These are phyloP conservation scores for Drosophila leontia DNA, from an alignment of 1,140 invertebrate species.

Conservation along the genomic window DNA sequence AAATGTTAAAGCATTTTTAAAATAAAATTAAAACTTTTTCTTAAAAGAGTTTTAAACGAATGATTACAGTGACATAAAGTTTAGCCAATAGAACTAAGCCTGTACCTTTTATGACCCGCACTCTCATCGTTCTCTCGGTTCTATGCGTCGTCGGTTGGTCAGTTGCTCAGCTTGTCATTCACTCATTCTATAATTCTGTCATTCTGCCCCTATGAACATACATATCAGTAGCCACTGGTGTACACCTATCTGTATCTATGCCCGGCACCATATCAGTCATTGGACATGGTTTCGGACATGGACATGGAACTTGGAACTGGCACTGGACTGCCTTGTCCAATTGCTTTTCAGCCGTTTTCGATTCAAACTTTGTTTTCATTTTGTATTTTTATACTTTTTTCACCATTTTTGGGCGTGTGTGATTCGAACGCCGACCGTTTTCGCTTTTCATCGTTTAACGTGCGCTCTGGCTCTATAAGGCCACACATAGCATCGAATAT, in stretches of 20 bases:
- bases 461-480: slow-evolving; percentile 40
- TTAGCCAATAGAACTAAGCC: background rate
- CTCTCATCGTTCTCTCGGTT: slow-evolving; percentile 35
- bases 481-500: slow-evolving; percentile 61
- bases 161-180: slow-evolving; percentile 21
- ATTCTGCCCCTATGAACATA: slow-evolving; percentile 11
- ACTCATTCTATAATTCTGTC: slow-evolving; percentile 27
- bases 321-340: slow-evolving; percentile 75
- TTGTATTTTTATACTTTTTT: slow-evolving; percentile 55
- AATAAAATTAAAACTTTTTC: no score
- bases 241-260: slow-evolving; percentile 48
- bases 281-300: slow-evolving; percentile 53
- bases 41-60: no score
- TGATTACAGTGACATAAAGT: background rate
- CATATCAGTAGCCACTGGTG: slow-evolving; percentile 14
- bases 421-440: slow-evolving; percentile 47
- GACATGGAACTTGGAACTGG: slow-evolving; percentile 40
- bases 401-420: slow-evolving; percentile 79
- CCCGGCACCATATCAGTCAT: slow-evolving; percentile 63
- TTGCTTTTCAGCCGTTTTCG: slow-evolving; percentile 65
- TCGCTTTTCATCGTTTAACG: slow-evolving; percentile 63
- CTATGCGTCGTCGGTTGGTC: slow-evolving; percentile 52
- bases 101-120: slow-evolving; percentile 26
- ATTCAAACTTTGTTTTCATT: slow-evolving; percentile 56
- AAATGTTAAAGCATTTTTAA: background rate